Conservation (phyloP, 2,888 invertebrate genomes). For the Tenthredo distinguenda region DNA sequence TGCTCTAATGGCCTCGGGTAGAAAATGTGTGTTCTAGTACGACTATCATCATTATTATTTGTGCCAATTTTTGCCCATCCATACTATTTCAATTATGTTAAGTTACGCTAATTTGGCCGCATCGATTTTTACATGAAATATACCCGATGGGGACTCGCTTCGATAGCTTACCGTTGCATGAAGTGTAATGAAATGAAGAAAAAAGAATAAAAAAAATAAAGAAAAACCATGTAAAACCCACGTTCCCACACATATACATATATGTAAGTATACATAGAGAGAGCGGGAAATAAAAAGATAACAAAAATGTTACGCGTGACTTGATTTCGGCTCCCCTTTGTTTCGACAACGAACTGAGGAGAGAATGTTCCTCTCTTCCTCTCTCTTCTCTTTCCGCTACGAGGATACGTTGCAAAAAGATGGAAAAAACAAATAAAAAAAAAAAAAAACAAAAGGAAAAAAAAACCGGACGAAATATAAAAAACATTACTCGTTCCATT, state of each 20-base stretch:
- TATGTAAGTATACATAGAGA: not conserved
- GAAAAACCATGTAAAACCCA: not conserved
- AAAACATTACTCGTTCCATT: conserved; percentile 30
- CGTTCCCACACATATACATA: not conserved
- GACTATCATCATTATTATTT: not conserved
- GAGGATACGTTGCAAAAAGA: conserved; percentile 13
- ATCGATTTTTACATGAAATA: not conserved
- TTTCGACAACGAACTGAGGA: conserved; percentile 12
- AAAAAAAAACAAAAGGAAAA: not conserved
- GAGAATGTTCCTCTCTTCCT: not conserved
- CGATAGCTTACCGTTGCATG: not conserved
- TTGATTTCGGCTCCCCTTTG: conserved; percentile 30
- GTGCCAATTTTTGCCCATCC: not conserved
- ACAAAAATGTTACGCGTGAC: conserved; percentile 34
- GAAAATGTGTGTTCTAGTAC: not conserved
- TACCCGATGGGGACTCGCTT: not conserved
- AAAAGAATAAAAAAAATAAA: not conserved
- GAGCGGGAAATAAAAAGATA: not conserved
- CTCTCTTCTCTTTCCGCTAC: not conserved
- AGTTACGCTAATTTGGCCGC: not conserved
- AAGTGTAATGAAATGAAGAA: not conserved
- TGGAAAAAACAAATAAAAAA: not conserved
- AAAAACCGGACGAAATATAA: not conserved
- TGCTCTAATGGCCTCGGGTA: conserved; percentile 2
- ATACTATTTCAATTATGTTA: not conserved